Base-by-base conservation (phyloP, 2,888 invertebrate genomes). In the Copidosoma aretas region DNA sequence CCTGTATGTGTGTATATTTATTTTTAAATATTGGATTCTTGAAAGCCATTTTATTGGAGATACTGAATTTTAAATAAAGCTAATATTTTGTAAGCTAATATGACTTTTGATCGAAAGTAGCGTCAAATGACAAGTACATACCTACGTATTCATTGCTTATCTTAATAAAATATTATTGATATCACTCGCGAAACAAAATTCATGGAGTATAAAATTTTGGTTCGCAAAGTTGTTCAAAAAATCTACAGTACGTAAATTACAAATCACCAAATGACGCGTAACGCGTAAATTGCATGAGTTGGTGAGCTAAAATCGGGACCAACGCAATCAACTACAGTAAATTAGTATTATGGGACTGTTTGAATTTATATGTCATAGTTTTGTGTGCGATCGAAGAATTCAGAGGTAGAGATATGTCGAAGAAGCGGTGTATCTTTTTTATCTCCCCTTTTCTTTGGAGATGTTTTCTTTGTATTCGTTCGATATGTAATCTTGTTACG, bases 401-500 rank as follows among this genome's bases (percentile, higher is more conserved):
- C 59, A 63, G 59, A 56, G 60, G n/a, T 60, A 68, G 63, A 63
- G 63, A 60, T 64, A 53, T 60, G 32, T 54, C 22, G 41, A n/a
- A 17, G n/a, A 25, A 58, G 52, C 41, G 24, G 39, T 22, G 58
- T 32, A 32, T 32, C n/a, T n/a, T n/a, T 32, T 32, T 32, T 32
- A 32, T 32, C 32, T 32, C 32, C 4, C 3, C 32, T 32, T 32
- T 32, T 5, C 32, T 32, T 32, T 32, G 3, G 32, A 46, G 21
- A 52, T 19, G 2, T 24, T 52, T 12, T 32, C n/a, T 57, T 65
- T 53, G 14, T 32, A 56, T 63, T 52, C 1, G 22, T 51, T 65
- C 56, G 71, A 71, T 71, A 71, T 71, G 71, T 58, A 61, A 46
- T 12, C 21, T 54, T 41, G 49, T 5, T 57, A 62, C 59, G 54